A percentile compares a stretch with the other conserved stretches of the same genome.
phyloP scores from a whole-genome alignment of 2,888 invertebrate genomes.

The Hypomecis atomaria region DNA sequence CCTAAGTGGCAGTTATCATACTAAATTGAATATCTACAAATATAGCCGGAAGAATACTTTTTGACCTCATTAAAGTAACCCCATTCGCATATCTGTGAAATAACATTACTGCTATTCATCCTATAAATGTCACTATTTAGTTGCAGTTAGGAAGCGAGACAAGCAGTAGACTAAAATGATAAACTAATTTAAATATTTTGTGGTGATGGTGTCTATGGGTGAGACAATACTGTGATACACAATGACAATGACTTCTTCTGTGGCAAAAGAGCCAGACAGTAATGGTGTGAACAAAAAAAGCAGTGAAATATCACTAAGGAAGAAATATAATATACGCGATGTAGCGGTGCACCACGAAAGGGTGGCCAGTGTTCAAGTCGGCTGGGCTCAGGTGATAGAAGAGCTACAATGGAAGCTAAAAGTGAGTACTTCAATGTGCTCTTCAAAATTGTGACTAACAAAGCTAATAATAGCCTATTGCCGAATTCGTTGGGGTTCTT shows the following conservation, averaged over 20 bases:
- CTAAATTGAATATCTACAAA: conserved; percentile 29
- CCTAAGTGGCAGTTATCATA: conserved; percentile 22
- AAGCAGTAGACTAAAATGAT: conserved; percentile 16
- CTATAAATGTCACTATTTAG: conserved; percentile 45
- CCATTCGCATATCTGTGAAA: conserved; percentile 53
- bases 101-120: conserved; percentile 53
- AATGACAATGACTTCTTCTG: conserved; percentile 53
- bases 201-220: conserved; percentile 34
- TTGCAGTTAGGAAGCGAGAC: conserved; percentile 35
- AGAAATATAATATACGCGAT: conserved; percentile 9
- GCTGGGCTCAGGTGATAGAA: conserved; percentile 72
- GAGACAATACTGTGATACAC: conserved; percentile 36
- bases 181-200: conserved; percentile 6
- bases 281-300: conserved; percentile 46
- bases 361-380: conserved; percentile 57
- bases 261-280: conserved; percentile 48
- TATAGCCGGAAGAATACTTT: conserved; percentile 64
- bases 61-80: conserved; percentile 62
- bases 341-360: conserved; percentile 44
- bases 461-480: background rate
- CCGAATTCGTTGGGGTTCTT: too few relatives aligned
- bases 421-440: conserved; percentile 57
- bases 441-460: conserved; percentile 35
- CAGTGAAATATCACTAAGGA: conserved; percentile 39
- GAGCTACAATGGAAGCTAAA: conserved; percentile 68